phyloP scores from a whole-genome alignment of 2,113 vertebrate species.

The Recurvirostra avosetta region DNA sequence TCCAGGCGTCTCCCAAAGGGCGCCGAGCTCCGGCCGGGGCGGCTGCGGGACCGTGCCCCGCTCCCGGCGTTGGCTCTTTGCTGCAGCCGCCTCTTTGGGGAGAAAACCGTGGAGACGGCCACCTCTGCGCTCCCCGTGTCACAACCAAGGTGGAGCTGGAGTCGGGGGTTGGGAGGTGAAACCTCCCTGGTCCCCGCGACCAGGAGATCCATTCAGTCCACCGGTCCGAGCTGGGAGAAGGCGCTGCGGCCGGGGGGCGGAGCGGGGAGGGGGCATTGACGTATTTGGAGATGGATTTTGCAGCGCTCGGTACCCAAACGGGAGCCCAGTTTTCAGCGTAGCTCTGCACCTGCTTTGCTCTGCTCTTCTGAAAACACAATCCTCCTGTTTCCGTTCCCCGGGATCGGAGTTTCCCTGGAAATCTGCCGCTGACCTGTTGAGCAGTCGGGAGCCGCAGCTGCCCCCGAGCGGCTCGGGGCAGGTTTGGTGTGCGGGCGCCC shows the following conservation, averaged over 20 bases:
- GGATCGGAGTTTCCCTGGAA: background rate
- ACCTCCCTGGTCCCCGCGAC: background rate
- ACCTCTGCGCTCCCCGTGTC: fast-evolving
- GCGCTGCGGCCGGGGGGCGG: fast-evolving
- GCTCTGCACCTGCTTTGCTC: background rate
- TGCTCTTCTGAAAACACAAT: background rate
- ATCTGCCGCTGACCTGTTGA: background rate
- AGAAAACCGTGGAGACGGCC: background rate
- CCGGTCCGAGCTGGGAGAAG: fast-evolving
- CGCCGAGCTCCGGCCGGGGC: fast-evolving
- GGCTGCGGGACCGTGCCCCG: background rate
- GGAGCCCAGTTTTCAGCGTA: background rate
- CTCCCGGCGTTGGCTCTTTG: background rate
- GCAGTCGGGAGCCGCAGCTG: fast-evolving
- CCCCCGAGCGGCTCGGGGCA: fast-evolving
- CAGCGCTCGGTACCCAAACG: fast-evolving
- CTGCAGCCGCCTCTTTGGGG: background rate
- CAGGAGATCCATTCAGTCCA: too few relatives aligned
- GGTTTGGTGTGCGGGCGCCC: fast-evolving
- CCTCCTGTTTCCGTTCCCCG: fast-evolving
- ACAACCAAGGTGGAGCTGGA: fast-evolving
- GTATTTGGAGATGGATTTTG: background rate
- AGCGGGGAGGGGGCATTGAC: fast-evolving
- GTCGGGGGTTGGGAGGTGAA: too few relatives aligned
- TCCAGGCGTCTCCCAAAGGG: fast-evolving